These are phyloP conservation scores for Theretra japonica DNA, from an alignment of 2,888 invertebrate species.

Conservation along the genomic window DNA sequence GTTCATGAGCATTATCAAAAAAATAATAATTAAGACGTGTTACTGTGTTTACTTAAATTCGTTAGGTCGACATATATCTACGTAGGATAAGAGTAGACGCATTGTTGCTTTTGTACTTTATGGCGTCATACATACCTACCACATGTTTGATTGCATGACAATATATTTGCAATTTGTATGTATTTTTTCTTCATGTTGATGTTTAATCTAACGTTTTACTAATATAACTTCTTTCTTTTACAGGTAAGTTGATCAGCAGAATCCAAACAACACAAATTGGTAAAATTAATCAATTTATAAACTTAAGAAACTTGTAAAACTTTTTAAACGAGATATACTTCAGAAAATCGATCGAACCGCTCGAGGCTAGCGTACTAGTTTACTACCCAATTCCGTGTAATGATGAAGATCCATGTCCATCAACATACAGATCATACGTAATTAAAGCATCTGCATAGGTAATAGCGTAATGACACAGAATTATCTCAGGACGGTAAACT, in stretches of 20 bases:
- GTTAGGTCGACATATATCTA: neutral
- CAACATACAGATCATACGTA: neutral
- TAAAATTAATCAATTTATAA: constrained; percentile 4
- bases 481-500: neutral
- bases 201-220: neutral
- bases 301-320: neutral
- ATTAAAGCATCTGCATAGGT: neutral
- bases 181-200: neutral
- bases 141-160: neutral
- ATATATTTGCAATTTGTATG: neutral
- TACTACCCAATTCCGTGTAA: no score
- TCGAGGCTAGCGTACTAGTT: no score
- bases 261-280: neutral
- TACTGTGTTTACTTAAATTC: neutral
- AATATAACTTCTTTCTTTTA: neutral
- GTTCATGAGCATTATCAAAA: no score
- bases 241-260: constrained; percentile 8
- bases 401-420: neutral
- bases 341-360: no score
- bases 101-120: neutral
- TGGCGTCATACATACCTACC: no score
- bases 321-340: neutral
- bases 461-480: neutral
- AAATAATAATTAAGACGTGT: no score
- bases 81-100: neutral